These are phyloP conservation scores for Synanceia verrucosa DNA, from an alignment of 2,797 vertebrate species.

Conservation along the genomic window DNA sequence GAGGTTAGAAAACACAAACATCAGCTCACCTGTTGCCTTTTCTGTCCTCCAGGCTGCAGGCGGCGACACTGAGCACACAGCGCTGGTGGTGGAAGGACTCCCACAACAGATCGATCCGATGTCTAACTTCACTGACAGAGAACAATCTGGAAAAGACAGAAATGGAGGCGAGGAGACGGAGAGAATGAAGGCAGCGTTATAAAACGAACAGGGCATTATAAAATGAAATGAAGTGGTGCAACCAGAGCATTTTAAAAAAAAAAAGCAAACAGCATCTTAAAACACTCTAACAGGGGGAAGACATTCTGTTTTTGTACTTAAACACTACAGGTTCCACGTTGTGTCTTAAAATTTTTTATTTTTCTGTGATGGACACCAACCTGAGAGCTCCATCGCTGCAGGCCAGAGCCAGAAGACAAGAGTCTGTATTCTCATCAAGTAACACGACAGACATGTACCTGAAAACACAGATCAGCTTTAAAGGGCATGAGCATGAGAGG, in stretches of 20 bases:
- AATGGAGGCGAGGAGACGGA: background rate
- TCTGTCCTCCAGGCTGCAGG: conserved; percentile 72
- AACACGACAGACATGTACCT: conserved; percentile 91
- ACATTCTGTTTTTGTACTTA: background rate
- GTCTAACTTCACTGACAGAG: conserved; percentile 79
- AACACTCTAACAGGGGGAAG: background rate
- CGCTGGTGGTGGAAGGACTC: conserved; percentile 92
- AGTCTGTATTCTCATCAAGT: conserved; percentile 62
- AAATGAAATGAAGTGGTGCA: background rate
- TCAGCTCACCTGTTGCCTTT: conserved; percentile 71
- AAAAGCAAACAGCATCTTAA: background rate
- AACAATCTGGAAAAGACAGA: conserved; percentile 84
- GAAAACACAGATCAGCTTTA: conserved; percentile 44
- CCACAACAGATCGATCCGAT: conserved; percentile 83
- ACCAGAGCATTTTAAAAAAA: too few species aligned
- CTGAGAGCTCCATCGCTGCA: conserved; percentile 95
- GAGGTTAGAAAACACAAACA: background rate
- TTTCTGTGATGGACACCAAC: conserved; percentile 69
- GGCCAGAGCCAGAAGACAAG: conserved; percentile 84
- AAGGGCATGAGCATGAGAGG: background rate
- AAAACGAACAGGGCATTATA: background rate
- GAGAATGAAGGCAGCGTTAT: background rate
- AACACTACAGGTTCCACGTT: background rate
- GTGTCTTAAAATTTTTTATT: background rate
- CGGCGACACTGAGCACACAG: conserved; percentile 92